These are phyloP conservation scores for Nezara viridula DNA, from an alignment of 2,888 invertebrate species.

Conservation along the genomic window DNA sequence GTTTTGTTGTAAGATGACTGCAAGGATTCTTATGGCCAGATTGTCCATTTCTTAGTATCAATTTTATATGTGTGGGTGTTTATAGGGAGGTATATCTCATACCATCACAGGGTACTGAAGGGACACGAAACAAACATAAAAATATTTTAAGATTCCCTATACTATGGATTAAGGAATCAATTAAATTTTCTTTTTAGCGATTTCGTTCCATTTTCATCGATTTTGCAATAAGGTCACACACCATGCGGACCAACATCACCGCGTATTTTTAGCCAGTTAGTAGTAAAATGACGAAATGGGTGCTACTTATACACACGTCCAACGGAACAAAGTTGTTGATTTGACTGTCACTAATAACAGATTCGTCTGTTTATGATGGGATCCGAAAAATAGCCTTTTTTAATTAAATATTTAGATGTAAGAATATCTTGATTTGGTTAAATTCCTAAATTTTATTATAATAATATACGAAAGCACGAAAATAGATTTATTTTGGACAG, in stretches of 20 bases:
- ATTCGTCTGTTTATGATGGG: neutral
- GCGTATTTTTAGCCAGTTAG: conserved; percentile 42
- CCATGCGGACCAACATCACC: neutral
- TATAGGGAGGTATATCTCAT: too few relatives aligned
- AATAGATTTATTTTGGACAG: neutral
- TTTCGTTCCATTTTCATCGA: neutral
- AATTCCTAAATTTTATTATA: neutral
- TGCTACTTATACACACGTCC: neutral
- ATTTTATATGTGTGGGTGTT: too few relatives aligned
- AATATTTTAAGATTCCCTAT: too few relatives aligned
- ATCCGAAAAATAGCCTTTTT: neutral
- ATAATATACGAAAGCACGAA: neutral
- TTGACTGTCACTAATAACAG: neutral
- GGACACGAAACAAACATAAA: too few relatives aligned
- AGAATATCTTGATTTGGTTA: neutral
- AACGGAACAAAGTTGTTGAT: conserved; percentile 10
- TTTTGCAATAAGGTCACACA: neutral
- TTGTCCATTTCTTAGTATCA: too few relatives aligned
- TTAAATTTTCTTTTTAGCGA: too few relatives aligned
- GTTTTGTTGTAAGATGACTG: too few relatives aligned
- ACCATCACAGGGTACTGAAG: too few relatives aligned
- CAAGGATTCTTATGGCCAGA: too few relatives aligned
- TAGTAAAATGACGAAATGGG: conserved; percentile 32
- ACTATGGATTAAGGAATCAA: too few relatives aligned
- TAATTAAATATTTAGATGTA: neutral